Percentiles rank a stretch among this genome's conserved stretches.
Conservation (phyloP, 2,888 invertebrate genomes). For the Acanthosepion pharaonis region DNA sequence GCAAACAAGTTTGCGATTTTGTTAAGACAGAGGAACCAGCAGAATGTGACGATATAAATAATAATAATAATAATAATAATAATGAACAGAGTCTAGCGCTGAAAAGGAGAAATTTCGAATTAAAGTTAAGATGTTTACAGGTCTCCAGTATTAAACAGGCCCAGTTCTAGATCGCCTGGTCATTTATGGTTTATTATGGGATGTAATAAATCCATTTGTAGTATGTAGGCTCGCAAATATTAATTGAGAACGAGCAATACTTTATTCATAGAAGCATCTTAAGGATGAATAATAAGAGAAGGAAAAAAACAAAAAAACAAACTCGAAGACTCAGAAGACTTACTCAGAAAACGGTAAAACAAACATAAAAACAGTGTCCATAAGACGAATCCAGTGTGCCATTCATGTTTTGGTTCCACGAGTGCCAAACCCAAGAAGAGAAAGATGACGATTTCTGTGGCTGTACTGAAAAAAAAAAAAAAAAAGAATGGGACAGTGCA, state of each 20-base stretch:
- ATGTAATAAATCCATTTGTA: no score
- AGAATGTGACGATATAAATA: no score
- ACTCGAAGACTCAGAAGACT: constrained; percentile 51
- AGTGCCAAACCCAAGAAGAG: constrained; percentile 78
- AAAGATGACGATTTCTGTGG: constrained; percentile 78
- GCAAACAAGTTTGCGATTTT: no score
- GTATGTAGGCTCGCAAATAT: no score
- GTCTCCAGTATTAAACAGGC: no score
- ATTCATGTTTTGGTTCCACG: constrained; percentile 73
- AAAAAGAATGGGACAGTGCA: background rate
- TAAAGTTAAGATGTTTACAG: no score
- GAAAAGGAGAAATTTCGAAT: background rate
- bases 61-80: no score
- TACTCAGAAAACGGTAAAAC: constrained; percentile 75
- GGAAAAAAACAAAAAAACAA: background rate
- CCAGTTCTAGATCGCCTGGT: no score
- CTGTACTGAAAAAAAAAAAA: constrained; percentile 73
- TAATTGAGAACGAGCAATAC: no score
- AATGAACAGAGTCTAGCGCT: no score
- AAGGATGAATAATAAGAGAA: background rate
- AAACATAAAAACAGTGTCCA: constrained; percentile 75
- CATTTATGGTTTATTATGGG: no score
- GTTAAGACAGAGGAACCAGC: no score
- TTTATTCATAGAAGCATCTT: background rate
- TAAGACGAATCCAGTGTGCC: constrained; percentile 76